Evolutionary conservation across 2,888 invertebrate species (phyloP), one percentile per base, ranked within the genome.

Genomic region (Steromphala cineraria): DNA sequence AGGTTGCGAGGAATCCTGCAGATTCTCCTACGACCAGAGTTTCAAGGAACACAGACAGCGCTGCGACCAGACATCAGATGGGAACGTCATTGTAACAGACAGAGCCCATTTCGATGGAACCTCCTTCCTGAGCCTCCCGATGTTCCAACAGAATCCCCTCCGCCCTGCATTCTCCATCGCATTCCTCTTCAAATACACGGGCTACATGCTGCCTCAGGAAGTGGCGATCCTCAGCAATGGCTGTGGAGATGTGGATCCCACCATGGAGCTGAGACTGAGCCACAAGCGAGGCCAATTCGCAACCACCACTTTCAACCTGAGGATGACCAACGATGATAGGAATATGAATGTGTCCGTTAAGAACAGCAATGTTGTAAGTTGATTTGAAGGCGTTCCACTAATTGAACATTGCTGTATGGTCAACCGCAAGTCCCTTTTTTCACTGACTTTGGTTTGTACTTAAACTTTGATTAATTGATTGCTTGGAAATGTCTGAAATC

Each of bases 211-310:
- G 15, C 24, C 46, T 31, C 31, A 36, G 8, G 71, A 71, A 17
- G 53, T 78, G 3, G 78, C 67, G 15, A 52, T 78, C 5, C n/a
- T 78, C 46, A 78, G 78, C 67, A 78, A 78, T 62, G 78, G 78
- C 36, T 78, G 78, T 31, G 67, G 19, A 8, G 67, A 46, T 8
- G 15, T 36, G 2, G 46, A 40, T 19, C 78, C 78, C 13, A 62
- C 78, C 56, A 78, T 78, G n/a, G 78, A 78, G 31, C 40, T 78
- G 21, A 71, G 19, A 19, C 71, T 71, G 17, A 24, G 62, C 13
- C 62, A 19, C 28, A 28, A 13, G 28, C 21, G 24, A n/a, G 56
- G 56, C 7, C 24, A 21, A 7, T 36, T 17, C 19, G 71, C 71
- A 3, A 71, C 36, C 19, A 71, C 71, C 36, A 71, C 71, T 4